Evolutionary conservation across 37 sponge, comb jelly and placozoan genomes (phyloP).

Genomic region (Cliona cf. orientalis): DNA sequence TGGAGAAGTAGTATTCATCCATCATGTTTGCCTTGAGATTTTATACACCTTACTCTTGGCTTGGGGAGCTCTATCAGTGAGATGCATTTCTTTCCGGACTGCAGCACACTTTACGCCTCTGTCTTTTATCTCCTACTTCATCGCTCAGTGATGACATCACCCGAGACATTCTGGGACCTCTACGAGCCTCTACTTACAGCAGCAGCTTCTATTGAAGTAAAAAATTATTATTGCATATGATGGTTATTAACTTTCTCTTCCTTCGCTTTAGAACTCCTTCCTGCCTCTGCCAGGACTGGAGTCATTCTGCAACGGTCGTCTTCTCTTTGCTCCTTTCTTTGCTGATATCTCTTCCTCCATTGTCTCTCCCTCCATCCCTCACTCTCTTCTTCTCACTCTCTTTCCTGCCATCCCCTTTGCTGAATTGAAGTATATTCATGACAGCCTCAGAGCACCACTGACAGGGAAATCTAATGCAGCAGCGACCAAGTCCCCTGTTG

Average conservation of each 20-base stretch:
- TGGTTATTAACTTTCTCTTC: neutral
- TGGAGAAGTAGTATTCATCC: no score
- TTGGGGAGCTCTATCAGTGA: no score
- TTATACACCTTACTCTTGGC: no score
- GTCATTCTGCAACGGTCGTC: slow-evolving; percentile 14
- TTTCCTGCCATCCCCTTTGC: slow-evolving; percentile 16
- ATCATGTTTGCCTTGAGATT: no score
- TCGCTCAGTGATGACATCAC: neutral
- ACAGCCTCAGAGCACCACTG: no score
- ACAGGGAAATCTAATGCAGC: no score
- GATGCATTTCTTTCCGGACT: neutral
- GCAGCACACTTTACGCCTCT: neutral
- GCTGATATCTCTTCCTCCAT: neutral
- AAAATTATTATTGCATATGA: neutral
- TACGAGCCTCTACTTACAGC: slow-evolving; percentile 23
- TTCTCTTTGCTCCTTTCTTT: slow-evolving; percentile 26
- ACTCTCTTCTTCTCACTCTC: slow-evolving; percentile 7
- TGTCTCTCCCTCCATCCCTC: slow-evolving; percentile 24
- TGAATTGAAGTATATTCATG: neutral
- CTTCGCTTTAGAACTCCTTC: neutral
- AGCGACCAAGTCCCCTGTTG: no score
- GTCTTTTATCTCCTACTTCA: slow-evolving; percentile 17
- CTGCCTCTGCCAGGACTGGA: slow-evolving; percentile 28
- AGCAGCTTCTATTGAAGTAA: neutral
- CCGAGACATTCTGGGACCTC: slow-evolving; percentile 3